A percentile compares a stretch with the other conserved stretches of the same genome.
phyloP scores from a whole-genome alignment of 2,113 vertebrate genomes.

The Pelodiscus sinensis region DNA sequence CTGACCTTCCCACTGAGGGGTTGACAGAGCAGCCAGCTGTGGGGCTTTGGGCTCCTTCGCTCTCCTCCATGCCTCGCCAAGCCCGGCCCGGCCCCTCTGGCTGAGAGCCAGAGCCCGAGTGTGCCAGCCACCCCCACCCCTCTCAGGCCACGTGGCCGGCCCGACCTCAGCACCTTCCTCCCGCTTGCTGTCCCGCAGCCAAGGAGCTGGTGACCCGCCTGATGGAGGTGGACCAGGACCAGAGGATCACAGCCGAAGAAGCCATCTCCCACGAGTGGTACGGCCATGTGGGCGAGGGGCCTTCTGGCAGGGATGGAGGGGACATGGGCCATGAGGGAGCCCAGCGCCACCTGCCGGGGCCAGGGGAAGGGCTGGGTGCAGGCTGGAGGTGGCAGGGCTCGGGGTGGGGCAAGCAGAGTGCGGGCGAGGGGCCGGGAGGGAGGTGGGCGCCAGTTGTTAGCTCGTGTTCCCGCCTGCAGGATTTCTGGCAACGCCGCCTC shows the following conservation, averaged over 20 bases:
- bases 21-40: neutral
- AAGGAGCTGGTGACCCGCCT: slow-evolving; percentile 93
- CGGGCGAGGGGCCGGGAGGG: neutral
- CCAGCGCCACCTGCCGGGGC: neutral
- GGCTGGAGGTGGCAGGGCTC: neutral
- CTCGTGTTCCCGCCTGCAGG: slow-evolving; percentile 73
- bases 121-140: neutral
- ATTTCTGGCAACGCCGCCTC: slow-evolving; percentile 97
- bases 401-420: neutral
- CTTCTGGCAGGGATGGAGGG: neutral
- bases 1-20: too few species aligned
- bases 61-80: neutral
- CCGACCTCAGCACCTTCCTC: neutral
- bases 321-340: neutral
- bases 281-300: fast-evolving
- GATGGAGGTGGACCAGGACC: slow-evolving; percentile 98
- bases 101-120: neutral
- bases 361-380: neutral
- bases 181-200: slow-evolving; percentile 76
- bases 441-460: neutral
- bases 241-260: slow-evolving; percentile 95
- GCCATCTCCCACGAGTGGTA: slow-evolving; percentile 98
- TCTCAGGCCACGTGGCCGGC: neutral
- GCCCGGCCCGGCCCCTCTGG: neutral
- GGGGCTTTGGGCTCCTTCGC: neutral